Evolutionary conservation across 2,888 invertebrate genomes (phyloP), one percentile per base, ranked within the genome.

Genomic region (Rhynchonema sp.): DNA sequence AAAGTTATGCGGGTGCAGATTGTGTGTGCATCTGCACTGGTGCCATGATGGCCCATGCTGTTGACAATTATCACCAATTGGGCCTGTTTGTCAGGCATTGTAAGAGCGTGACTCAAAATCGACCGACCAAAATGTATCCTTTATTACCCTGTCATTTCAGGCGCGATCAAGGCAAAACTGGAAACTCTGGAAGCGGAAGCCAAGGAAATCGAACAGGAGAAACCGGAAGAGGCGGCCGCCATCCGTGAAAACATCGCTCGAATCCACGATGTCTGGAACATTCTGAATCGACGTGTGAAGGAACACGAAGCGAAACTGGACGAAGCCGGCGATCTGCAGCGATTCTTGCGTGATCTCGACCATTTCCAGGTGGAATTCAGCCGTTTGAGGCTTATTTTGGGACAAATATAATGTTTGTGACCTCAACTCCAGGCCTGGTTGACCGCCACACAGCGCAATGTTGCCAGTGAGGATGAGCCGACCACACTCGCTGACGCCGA

Each of bases 401-500:
- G 38, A 13, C 46, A 46, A 30, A 57, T 26, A 23, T 46, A 1
- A 17, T 23, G 30, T n/a, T n/a, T n/a, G n/a, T n/a, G n/a, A n/a
- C 30, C 1, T 30, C 27, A 57, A 29, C 46, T 13, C 17, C 65
- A 67, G 64, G 84, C 89, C 0, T 98, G 96, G 96, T 81, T 99
- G 66, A 90, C 92, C 60, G 90, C 92, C 78, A 96, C 96, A 0
- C 96, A 98, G 79, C 94, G 91, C n/a, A 92, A 94, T 73, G 91
- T 94, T 61, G 92, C 94, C 56, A 90, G 89, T 2, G 91, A 94
- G 77, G 94, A 94, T 72, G 89, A 86, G 46, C 92, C 92, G 23
- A 84, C 85, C 22, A 87, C 86, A 63, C 77, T 94, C 70, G 84
- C 90, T 9, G 98, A 99, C 74, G 98, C 98, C 20, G 98, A 99